Percentiles rank a stretch among this genome's conserved stretches.
Evolutionary conservation across 2,888 invertebrate species (phyloP).

Genomic region (Eupeodes latifasciatus): DNA sequence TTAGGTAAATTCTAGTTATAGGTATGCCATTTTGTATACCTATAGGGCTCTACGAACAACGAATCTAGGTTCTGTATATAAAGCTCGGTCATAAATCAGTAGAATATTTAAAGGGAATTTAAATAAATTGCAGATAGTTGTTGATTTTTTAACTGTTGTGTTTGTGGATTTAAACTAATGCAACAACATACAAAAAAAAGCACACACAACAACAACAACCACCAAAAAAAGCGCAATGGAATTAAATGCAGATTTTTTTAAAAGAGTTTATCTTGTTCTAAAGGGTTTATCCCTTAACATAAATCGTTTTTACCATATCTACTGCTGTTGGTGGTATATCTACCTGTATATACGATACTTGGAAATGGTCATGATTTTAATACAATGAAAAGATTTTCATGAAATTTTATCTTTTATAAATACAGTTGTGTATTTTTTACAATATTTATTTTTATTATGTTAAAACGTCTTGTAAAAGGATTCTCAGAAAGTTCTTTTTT

Average conservation of each 20-base stretch:
- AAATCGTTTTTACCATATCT: not conserved
- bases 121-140: slow-evolving; percentile 69
- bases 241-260: slow-evolving; percentile 25
- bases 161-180: slow-evolving; percentile 33
- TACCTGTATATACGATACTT: not conserved
- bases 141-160: slow-evolving; percentile 48
- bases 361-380: not conserved
- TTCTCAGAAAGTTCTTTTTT: no score
- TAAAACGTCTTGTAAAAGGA: no score
- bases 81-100: slow-evolving; percentile 65
- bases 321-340: not conserved
- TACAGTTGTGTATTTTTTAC: not conserved
- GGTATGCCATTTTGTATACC: no score
- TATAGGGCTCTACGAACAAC: no score
- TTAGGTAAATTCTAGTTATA: no score
- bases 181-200: not conserved
- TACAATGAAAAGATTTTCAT: not conserved
- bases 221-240: not conserved
- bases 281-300: not conserved
- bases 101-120: slow-evolving; percentile 61
- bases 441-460: no score
- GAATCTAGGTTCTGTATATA: slow-evolving; percentile 29
- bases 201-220: no score
- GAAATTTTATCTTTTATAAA: not conserved
- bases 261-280: slow-evolving; percentile 9